These are phyloP conservation scores for Watsonalla binaria DNA, from an alignment of 2,888 invertebrate genomes.

Conservation along the genomic window DNA sequence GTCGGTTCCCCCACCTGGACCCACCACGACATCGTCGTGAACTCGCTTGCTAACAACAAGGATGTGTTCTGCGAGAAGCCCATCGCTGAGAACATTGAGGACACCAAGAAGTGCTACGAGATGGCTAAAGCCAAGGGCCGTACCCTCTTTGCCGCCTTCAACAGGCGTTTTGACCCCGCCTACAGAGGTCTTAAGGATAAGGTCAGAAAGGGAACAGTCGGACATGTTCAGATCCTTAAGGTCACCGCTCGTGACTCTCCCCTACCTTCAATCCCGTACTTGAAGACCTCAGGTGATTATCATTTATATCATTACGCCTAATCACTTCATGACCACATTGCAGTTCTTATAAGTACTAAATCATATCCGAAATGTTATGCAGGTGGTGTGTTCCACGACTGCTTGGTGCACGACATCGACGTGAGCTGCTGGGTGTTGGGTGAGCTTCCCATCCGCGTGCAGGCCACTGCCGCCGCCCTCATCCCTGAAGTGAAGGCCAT, in stretches of 20 bases:
- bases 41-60: slow-evolving; percentile 75
- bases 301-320: too few species aligned
- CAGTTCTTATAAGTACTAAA: too few species aligned
- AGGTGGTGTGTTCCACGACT: slow-evolving; percentile 85
- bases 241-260: slow-evolving; percentile 82
- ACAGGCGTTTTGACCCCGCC: slow-evolving; percentile 83
- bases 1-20: slow-evolving; percentile 80
- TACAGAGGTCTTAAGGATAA: slow-evolving; percentile 69
- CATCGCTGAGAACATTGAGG: slow-evolving; percentile 75
- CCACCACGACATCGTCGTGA: slow-evolving; percentile 76
- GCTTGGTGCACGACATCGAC: slow-evolving; percentile 82
- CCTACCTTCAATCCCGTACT: slow-evolving; percentile 79
- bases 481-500: slow-evolving; percentile 79
- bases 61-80: slow-evolving; percentile 86
- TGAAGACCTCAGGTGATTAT: slow-evolving; percentile 74
- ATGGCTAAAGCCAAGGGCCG: slow-evolving; percentile 74
- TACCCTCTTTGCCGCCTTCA: slow-evolving; percentile 81
- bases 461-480: slow-evolving; percentile 65
- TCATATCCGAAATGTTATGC: slow-evolving; percentile 1
- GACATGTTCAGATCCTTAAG: slow-evolving; percentile 81
- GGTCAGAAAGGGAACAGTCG: slow-evolving; percentile 78
- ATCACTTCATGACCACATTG: too few species aligned
- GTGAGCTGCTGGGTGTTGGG: slow-evolving; percentile 75
- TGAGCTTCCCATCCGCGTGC: slow-evolving; percentile 73
- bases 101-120: slow-evolving; percentile 78